Evolutionary conservation across 2,113 vertebrate species (phyloP), one percentile per base, ranked within the genome.

Genomic region (Chauna torquata): DNA sequence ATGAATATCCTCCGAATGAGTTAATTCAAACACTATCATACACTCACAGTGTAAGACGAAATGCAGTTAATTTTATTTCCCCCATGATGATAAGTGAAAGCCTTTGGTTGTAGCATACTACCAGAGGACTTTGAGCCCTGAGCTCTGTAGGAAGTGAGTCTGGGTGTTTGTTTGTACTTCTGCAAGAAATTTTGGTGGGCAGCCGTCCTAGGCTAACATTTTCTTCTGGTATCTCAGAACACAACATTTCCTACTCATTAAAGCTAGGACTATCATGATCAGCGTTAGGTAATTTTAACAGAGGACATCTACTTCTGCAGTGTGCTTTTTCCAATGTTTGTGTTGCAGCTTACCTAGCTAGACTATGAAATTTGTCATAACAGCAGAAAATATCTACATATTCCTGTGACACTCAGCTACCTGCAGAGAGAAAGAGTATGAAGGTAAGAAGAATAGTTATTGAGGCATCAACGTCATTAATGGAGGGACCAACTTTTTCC

Each of bases 351-450:
- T 69, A 16, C 23, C 7, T 61, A 57, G 34, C 5, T 15, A 75
- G 20, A 38, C 25, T 40, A 32, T 40, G 76, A 38, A 59, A 50
- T 66, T 82, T 8, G 30, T 59, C 32, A 47, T 8, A 69, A 27
- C 10, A 65, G 30, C 27, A 66, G 24, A 70, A 87, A 78, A 40
- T 49, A 36, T 8, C 32, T 25, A 1, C 27, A 5, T 61, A 23
- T 78, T 91, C n/a, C 40, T 77, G 54, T 70, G 58, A 47, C 19
- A 30, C 6, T 65, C 49, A 55, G 5, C 13, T 24, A 70, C 7
- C 4, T 62, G 58, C 36, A 66, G 58, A 65, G 52, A 57, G 40
- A 32, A 74, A 55, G 18, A 19, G 11, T 47, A 52, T 0, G 0
- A n/a, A 42, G 9, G 12, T 30, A 82, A 15, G 25, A 81, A 59